Evolutionary conservation across 2,888 invertebrate genomes (phyloP).

Genomic region (Liodrosophila aerea): DNA sequence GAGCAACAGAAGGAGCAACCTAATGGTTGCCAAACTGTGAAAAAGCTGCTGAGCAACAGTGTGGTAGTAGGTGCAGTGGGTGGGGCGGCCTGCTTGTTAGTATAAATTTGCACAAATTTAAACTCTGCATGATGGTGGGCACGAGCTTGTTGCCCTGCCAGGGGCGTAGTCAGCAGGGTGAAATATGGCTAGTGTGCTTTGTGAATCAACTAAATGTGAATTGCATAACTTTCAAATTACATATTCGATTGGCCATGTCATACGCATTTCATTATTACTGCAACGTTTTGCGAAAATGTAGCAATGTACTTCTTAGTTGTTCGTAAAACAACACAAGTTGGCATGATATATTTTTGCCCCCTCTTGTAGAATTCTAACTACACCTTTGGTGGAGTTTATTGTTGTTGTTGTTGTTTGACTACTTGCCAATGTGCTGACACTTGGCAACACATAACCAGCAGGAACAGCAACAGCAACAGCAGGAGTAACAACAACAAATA

Average conservation of each 20-base stretch:
- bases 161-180: not conserved
- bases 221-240: too few species aligned
- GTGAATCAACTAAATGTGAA: too few species aligned
- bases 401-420: slow-evolving; percentile 16
- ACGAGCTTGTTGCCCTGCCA: not conserved
- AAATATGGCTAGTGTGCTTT: not conserved
- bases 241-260: too few species aligned
- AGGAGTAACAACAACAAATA: slow-evolving; percentile 18
- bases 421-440: slow-evolving; percentile 46
- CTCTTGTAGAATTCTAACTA: not conserved
- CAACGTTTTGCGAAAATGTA: too few species aligned
- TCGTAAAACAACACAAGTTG: too few species aligned
- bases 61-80: not conserved
- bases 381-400: not conserved
- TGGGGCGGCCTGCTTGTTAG: slow-evolving; percentile 45
- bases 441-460: slow-evolving; percentile 50
- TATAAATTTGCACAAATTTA: slow-evolving; percentile 62
- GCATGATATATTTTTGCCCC: too few species aligned
- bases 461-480: slow-evolving; percentile 13
- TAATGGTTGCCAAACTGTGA: not conserved
- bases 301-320: too few species aligned
- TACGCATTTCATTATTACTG: too few species aligned
- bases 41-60: too few species aligned
- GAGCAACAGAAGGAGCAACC: not conserved
- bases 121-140: slow-evolving; percentile 13